Evolutionary conservation across 2,888 invertebrate species (phyloP).

Genomic region (Diploptera punctata): DNA sequence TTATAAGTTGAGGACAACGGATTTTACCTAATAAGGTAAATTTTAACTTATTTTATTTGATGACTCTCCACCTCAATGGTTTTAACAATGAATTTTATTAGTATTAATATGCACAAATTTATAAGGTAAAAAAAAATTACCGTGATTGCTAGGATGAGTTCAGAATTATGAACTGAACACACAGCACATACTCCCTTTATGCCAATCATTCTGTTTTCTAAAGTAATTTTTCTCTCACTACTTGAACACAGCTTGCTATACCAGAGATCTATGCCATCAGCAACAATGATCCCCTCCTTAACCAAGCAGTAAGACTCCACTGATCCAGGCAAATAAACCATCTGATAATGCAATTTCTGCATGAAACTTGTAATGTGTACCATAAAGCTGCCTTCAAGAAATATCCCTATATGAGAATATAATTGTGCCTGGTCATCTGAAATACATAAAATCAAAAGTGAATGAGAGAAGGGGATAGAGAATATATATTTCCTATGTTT

Average conservation of each 20-base stretch:
- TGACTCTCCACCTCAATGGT: no score
- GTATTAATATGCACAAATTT: no score
- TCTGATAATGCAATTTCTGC: background rate
- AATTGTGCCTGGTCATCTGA: no score
- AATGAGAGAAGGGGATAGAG: no score
- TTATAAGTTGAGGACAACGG: no score
- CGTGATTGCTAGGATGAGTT: background rate
- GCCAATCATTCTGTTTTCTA: background rate
- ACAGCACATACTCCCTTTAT: background rate
- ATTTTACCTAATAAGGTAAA: no score
- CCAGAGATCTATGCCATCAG: slow-evolving; percentile 8
- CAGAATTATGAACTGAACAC: background rate
- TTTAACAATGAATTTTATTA: no score
- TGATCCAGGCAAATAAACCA: background rate
- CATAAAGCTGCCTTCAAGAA: background rate
- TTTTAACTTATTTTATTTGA: no score
- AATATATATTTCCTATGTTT: no score
- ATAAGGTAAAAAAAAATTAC: no score
- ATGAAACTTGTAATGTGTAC: background rate
- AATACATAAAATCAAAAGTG: no score
- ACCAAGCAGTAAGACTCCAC: background rate
- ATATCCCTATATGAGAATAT: background rate
- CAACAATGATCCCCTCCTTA: background rate
- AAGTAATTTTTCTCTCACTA: background rate
- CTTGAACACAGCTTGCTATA: background rate